phyloP scores from a whole-genome alignment of 2,888 invertebrate species.

The Parnassius apollo region DNA sequence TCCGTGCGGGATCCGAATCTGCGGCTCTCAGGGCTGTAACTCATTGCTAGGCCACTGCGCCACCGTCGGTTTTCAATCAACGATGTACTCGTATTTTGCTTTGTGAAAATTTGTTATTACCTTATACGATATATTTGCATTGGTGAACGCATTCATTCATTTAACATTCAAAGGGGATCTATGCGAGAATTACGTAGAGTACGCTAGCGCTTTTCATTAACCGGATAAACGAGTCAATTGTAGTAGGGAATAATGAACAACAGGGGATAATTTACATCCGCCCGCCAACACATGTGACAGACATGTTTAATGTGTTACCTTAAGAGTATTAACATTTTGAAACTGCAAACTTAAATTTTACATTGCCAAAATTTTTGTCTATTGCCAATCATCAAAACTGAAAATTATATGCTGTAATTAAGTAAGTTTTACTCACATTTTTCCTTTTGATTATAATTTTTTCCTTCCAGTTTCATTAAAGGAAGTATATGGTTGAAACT shows the following conservation, averaged over 20 bases:
- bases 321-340: background rate
- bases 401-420: no score
- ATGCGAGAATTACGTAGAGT: constrained; percentile 23
- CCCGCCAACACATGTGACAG: constrained; percentile 10
- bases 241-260: constrained; percentile 25
- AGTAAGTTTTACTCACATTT: no score
- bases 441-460: no score
- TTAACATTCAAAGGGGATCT: constrained; percentile 26
- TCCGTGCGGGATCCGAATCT: no score
- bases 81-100: background rate
- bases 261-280: constrained; percentile 14
- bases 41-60: no score
- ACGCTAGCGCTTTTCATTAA: constrained; percentile 27
- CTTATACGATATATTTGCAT: constrained; percentile 13
- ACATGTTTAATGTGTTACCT: constrained; percentile 15
- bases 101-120: constrained; percentile 11
- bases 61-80: no score
- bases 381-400: no score
- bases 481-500: no score
- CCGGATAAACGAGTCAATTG: constrained; percentile 26
- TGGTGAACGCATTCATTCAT: constrained; percentile 20
- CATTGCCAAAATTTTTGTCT: no score
- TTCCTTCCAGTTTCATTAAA: no score
- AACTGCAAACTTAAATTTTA: no score
- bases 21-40: no score